Percentiles rank a stretch among this genome's conserved stretches.
These are phyloP conservation scores for Cheilosia vulpina DNA, from an alignment of 2,888 invertebrate genomes.

Conservation along the genomic window DNA sequence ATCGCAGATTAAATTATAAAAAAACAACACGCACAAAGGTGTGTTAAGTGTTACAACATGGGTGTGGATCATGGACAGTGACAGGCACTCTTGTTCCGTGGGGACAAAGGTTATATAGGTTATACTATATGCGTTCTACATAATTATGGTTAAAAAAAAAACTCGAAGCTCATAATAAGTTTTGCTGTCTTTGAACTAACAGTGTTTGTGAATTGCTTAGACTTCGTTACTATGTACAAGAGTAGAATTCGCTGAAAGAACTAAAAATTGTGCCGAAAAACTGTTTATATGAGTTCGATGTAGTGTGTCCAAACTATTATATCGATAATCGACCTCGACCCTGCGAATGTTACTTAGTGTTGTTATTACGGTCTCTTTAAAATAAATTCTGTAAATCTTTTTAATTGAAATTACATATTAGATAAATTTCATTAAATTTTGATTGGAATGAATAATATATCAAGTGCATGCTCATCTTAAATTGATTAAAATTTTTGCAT, in stretches of 20 bases:
- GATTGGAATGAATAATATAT: conserved; percentile 57
- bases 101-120: conserved; percentile 43
- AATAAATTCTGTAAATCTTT: background rate
- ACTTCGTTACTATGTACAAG: too few relatives aligned
- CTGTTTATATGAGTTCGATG: too few relatives aligned
- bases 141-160: conserved; percentile 20
- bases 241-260: too few relatives aligned
- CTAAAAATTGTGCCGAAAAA: too few relatives aligned
- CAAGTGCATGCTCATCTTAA: conserved; percentile 75
- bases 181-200: too few relatives aligned
- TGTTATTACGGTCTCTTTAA: background rate
- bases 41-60: conserved; percentile 48
- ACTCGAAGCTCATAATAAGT: too few relatives aligned
- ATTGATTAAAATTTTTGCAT: conserved; percentile 80
- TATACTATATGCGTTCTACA: conserved; percentile 17
- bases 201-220: too few relatives aligned
- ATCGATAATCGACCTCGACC: too few relatives aligned
- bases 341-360: too few relatives aligned
- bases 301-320: too few relatives aligned
- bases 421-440: background rate
- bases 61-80: conserved; percentile 57
- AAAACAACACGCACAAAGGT: conserved; percentile 61
- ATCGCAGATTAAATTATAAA: conserved; percentile 74
- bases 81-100: conserved; percentile 54
- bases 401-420: background rate